phyloP scores from a whole-genome alignment of 2,113 vertebrate genomes.

The Azemiops feae region DNA sequence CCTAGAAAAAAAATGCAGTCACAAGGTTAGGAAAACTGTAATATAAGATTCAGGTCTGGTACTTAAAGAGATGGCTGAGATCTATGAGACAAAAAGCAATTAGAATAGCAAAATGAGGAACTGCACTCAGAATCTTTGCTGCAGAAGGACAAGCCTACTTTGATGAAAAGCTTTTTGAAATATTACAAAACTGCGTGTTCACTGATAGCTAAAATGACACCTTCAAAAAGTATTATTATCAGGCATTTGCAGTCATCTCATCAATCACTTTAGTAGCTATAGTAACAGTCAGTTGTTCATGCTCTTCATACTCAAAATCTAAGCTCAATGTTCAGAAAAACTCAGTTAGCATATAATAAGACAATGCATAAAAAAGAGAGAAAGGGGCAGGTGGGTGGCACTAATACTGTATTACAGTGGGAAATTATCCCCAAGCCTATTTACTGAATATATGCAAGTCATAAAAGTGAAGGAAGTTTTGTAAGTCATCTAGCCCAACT shows the following conservation, averaged over 20 bases:
- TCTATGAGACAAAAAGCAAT: slow-evolving; percentile 13
- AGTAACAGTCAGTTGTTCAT: slow-evolving; percentile 6
- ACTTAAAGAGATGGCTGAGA: slow-evolving; percentile 30
- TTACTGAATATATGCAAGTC: neutral
- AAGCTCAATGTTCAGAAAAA: slow-evolving; percentile 2
- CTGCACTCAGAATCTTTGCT: slow-evolving; percentile 12
- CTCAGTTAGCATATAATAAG: neutral
- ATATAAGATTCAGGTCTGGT: slow-evolving; percentile 32
- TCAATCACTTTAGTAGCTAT: slow-evolving; percentile 12
- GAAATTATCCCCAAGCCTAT: neutral
- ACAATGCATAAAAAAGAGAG: neutral
- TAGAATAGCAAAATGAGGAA: neutral
- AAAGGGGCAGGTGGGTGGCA: neutral
- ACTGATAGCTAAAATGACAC: slow-evolving; percentile 21
- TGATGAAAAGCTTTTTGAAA: slow-evolving; percentile 24
- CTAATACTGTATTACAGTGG: neutral
- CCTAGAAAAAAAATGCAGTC: slow-evolving; percentile 34
- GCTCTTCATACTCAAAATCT: neutral
- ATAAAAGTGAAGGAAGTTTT: neutral
- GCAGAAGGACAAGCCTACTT: neutral
- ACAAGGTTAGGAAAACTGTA: slow-evolving; percentile 34
- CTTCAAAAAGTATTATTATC: slow-evolving; percentile 32
- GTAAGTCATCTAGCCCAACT: neutral
- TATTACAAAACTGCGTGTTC: slow-evolving; percentile 23
- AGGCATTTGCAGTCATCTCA: slow-evolving; percentile 5